Evolutionary conservation across 2,888 invertebrate species (phyloP).

Genomic region (Papilio elwesi): DNA sequence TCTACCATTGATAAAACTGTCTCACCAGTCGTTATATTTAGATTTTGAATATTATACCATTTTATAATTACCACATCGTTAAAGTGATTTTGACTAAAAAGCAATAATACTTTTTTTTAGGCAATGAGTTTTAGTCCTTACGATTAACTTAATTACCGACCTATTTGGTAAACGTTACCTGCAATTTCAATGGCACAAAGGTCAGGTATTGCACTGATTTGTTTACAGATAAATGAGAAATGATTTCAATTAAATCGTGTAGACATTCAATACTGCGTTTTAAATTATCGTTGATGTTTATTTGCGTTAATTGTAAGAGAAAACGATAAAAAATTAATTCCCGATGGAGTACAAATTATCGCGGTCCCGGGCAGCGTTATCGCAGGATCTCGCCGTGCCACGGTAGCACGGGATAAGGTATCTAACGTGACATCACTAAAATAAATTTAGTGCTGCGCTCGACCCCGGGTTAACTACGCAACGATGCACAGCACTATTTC

Average conservation of each 20-base stretch:
- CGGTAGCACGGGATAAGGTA: constrained; percentile 74
- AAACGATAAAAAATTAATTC: constrained; percentile 55
- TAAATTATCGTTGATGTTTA: constrained; percentile 19
- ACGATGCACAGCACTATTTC: constrained; percentile 68
- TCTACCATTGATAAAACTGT: no score
- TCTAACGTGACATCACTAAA: constrained; percentile 74
- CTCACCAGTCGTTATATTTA: no score
- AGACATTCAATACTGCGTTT: background rate
- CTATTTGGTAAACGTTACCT: no score
- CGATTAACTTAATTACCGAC: no score
- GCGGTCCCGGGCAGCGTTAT: constrained; percentile 57
- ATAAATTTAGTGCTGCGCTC: constrained; percentile 67
- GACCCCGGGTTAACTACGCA: constrained; percentile 70
- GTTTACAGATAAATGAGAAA: background rate
- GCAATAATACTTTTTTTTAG: no score
- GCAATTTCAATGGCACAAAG: no score
- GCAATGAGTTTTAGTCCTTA: no score
- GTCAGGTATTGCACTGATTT: no score
- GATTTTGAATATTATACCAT: no score
- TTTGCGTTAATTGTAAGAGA: constrained; percentile 33
- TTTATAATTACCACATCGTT: no score
- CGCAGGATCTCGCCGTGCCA: constrained; percentile 62
- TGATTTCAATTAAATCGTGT: background rate
- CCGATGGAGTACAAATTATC: constrained; percentile 68
- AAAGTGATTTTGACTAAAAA: no score